A percentile compares a stretch with the other conserved stretches of the same genome.
Evolutionary conservation across 2,113 vertebrate species (phyloP).

Genomic region (Herpailurus yagouaroundi): DNA sequence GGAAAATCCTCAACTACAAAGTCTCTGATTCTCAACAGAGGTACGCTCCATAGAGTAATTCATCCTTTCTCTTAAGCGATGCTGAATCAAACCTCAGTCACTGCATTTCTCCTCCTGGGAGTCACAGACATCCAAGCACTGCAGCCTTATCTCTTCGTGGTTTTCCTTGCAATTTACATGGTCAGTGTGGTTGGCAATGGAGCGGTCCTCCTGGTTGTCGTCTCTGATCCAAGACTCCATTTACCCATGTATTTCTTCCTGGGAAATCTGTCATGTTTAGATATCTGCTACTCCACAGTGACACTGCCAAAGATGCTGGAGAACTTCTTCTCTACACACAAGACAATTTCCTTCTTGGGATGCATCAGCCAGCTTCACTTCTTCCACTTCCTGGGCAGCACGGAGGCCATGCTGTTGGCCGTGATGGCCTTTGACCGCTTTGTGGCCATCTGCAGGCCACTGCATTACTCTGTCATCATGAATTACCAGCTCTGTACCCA

Average conservation of each 20-base stretch:
- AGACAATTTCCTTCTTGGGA: conserved; percentile 19
- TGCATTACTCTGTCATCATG: conserved; percentile 50
- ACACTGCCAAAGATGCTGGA: conserved; percentile 67
- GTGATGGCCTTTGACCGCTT: conserved; percentile 4
- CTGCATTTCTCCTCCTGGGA: conserved; percentile 64
- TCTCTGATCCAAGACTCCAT: conserved; percentile 17
- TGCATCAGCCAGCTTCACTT: conserved; percentile 56
- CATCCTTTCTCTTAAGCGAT: conserved; percentile 29
- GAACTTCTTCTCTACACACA: conserved; percentile 19
- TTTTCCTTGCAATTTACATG: conserved; percentile 46
- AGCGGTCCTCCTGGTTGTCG: not conserved
- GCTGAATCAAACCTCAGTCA: conserved; percentile 46
- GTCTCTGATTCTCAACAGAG: not conserved
- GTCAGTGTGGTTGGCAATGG: conserved; percentile 33
- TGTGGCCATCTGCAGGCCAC: conserved; percentile 39
- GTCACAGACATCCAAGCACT: conserved; percentile 25
- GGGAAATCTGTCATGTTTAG: conserved; percentile 66
- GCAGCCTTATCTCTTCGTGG: conserved; percentile 4
- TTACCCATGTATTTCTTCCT: conserved; percentile 75
- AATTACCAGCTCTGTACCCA: not conserved
- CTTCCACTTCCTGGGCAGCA: conserved; percentile 47
- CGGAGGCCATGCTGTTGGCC: not conserved
- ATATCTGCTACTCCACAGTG: conserved; percentile 42
- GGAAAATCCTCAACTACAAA: not conserved
- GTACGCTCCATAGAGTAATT: not conserved